Conservation (phyloP, 2,113 vertebrate genomes). For the Elaphurus davidianus region DNA sequence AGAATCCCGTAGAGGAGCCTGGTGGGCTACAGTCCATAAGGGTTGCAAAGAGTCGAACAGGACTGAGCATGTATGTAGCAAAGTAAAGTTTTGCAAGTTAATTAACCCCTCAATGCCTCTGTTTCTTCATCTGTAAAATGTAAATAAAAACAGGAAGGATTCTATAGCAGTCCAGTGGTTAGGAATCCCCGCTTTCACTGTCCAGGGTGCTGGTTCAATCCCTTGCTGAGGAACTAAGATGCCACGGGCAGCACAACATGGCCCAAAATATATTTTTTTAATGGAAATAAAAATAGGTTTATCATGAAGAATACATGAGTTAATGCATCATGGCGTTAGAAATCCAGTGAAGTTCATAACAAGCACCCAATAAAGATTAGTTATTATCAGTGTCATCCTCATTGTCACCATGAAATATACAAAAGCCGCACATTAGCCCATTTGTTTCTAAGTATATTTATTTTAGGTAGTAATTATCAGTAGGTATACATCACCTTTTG, state of each 20-base stretch:
- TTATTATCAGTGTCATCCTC: background rate
- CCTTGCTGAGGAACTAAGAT: background rate
- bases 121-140: background rate
- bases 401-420: background rate
- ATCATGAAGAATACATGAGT: background rate
- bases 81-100: background rate
- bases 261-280: background rate
- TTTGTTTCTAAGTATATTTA: background rate
- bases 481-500: background rate
- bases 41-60: background rate
- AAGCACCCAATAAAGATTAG: background rate
- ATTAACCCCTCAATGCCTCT: background rate
- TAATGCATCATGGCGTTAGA: background rate
- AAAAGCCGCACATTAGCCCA: background rate
- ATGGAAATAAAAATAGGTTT: background rate
- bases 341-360: background rate
- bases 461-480: background rate
- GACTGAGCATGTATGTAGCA: background rate
- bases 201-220: background rate
- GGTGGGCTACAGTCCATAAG: background rate
- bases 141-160: background rate
- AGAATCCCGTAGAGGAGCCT: background rate
- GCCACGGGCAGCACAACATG: fast-evolving
- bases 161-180: background rate
- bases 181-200: background rate